Evolutionary conservation across 2,113 vertebrate genomes (phyloP).

Genomic region (Henicopernis longicauda): DNA sequence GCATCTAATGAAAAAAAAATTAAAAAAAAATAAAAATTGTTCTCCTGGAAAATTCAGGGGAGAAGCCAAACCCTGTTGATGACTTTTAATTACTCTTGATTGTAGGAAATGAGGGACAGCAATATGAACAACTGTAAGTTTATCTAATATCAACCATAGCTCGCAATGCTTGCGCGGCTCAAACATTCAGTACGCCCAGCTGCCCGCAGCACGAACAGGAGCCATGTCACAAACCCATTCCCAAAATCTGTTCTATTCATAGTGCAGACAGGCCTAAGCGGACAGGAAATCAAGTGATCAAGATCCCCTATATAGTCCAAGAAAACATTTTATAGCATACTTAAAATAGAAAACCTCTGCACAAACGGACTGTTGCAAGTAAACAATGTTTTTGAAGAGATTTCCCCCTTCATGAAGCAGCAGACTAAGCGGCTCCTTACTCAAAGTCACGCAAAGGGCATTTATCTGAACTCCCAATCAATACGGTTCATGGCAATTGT

Average conservation of each 20-base stretch:
- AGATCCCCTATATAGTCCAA: neutral
- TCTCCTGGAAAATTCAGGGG: neutral
- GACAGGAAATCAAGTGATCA: slow-evolving; percentile 18
- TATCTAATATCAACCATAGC: neutral
- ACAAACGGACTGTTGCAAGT: neutral
- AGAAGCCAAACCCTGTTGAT: neutral
- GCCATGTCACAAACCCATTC: neutral
- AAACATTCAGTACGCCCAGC: neutral
- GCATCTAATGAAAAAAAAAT: neutral
- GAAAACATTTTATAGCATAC: slow-evolving; percentile 41
- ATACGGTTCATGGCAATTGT: slow-evolving; percentile 52
- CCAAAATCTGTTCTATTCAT: slow-evolving; percentile 2
- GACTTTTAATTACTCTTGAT: neutral
- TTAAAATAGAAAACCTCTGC: slow-evolving; percentile 50
- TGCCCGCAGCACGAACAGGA: neutral
- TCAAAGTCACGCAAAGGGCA: slow-evolving; percentile 60
- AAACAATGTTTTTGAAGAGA: slow-evolving; percentile 59
- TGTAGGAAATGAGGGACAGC: neutral
- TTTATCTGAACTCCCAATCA: slow-evolving; percentile 67
- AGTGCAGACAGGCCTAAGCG: neutral
- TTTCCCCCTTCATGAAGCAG: slow-evolving; percentile 25
- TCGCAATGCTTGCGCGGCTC: neutral
- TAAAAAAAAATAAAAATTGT: neutral
- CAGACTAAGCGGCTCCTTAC: slow-evolving; percentile 60
- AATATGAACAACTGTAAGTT: neutral